Percentiles rank a stretch among this genome's conserved stretches.
Conservation (phyloP, 2,113 vertebrate genomes). For the Heterocephalus glaber region DNA sequence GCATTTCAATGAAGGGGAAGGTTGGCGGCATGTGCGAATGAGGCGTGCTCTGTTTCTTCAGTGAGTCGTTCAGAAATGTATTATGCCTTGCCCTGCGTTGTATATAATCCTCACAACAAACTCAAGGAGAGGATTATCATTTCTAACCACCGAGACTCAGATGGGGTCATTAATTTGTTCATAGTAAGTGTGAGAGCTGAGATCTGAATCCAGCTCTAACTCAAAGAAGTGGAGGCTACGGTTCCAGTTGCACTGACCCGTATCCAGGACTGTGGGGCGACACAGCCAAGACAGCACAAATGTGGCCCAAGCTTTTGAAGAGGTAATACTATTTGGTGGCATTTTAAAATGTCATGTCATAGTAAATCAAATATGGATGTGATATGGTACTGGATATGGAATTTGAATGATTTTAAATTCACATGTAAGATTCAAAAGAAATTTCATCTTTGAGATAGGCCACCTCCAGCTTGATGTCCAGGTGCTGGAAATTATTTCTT, state of each 20-base stretch:
- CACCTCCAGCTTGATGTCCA: neutral
- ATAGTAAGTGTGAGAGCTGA: neutral
- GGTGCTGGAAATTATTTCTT: neutral
- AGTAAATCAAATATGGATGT: neutral
- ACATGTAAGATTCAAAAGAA: neutral
- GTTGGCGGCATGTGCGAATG: neutral
- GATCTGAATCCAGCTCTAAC: neutral
- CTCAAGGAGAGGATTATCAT: neutral
- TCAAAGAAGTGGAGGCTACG: neutral
- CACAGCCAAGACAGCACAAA: neutral
- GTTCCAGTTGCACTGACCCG: neutral
- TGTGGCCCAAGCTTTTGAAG: neutral
- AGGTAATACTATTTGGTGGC: neutral
- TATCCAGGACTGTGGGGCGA: neutral
- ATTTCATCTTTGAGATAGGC: neutral
- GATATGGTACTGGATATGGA: neutral
- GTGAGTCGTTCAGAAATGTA: neutral
- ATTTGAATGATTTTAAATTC: slow-evolving; percentile 39
- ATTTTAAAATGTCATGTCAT: neutral
- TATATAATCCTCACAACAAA: neutral
- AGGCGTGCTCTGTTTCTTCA: neutral
- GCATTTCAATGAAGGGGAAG: neutral
- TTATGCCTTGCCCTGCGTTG: neutral
- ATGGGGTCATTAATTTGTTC: neutral
- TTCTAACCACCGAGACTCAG: neutral